Evolutionary conservation across 2,888 invertebrate species (phyloP), one percentile per base, ranked within the genome.

Genomic region (Biston betularia): DNA sequence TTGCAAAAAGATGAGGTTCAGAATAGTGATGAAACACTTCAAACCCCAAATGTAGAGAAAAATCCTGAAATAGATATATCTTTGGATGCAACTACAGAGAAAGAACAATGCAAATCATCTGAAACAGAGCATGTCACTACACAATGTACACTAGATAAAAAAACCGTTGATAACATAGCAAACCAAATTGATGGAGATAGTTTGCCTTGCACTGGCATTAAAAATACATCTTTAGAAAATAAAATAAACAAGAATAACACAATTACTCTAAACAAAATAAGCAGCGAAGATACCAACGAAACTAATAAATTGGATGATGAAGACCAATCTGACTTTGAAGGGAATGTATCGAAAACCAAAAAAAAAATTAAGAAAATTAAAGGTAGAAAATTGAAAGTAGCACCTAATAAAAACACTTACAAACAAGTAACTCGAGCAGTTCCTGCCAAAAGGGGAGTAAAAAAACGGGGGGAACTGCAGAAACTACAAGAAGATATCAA

Each of bases 401-500:
- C 33, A 6, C 12, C 9, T 14, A 52, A 50, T 58, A 73, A 73
- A 57, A 48, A 12, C 3, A 40, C 24, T 24, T 40, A 38, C 3
- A 58, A 62, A 54, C 38, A 11, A 24, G 11, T 6, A 6, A 61
- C 50, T 10, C 56, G 15, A 56, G 12, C 42, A 34, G 34, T 11
- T 12, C n/a, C 65, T 46, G 62, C 6, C n/a, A 57, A 48, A 33
- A 24, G 24, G 24, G 40, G n/a, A 24, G 14, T 50, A 49, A 58
- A 65, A 6, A 65, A 58, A 54, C 33, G 9, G 38, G 85, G 87
- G 69, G 96, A 96, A 77, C 80, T 96, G 55, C 94, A 95, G 76
- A 92, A 94, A 82, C 87, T 96, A 1, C 96, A 96, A 73, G 95
- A 96, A 70, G 96, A 96, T 74, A 95, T 96, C 49, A 94, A 95